Conservation (phyloP, 2,888 invertebrate genomes). For the Diarsia dahlii region DNA sequence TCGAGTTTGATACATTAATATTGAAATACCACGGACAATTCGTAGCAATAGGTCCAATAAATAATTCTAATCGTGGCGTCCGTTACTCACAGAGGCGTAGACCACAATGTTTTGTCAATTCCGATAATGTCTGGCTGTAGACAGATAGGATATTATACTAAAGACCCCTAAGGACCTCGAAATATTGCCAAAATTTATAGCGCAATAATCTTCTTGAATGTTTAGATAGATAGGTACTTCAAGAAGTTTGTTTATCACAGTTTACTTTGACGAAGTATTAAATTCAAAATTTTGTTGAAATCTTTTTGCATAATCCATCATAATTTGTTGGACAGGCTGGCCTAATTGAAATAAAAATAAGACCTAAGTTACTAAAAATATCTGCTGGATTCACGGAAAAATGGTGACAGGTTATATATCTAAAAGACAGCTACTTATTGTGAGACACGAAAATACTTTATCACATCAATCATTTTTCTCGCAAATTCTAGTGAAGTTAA, state of each 20-base stretch:
- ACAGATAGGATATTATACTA: not conserved
- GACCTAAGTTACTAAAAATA: not conserved
- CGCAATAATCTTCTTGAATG: not conserved
- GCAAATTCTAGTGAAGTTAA: not conserved
- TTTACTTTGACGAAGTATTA: not conserved
- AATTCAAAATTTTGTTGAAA: not conserved
- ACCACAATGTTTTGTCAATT: conserved; percentile 22
- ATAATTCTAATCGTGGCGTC: conserved; percentile 9
- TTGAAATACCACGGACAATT: not conserved
- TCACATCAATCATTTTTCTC: conserved; percentile 4
- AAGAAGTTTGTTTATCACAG: not conserved
- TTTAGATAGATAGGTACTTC: not conserved
- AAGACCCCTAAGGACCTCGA: not conserved
- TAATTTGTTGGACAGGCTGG: not conserved
- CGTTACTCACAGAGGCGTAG: not conserved
- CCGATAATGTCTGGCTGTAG: conserved; percentile 15
- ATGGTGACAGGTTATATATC: not conserved
- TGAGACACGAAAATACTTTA: not conserved
- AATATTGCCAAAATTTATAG: conserved; percentile 17
- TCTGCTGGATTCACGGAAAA: not conserved
- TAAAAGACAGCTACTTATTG: not conserved
- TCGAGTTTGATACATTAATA: not conserved
- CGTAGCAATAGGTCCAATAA: not conserved
- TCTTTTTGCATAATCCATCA: conserved; percentile 9
- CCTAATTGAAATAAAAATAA: not conserved